Evolutionary conservation across 2,797 vertebrate genomes (phyloP), one percentile per base, ranked within the genome.

Genomic region (Mormyrus hasselquistii): DNA sequence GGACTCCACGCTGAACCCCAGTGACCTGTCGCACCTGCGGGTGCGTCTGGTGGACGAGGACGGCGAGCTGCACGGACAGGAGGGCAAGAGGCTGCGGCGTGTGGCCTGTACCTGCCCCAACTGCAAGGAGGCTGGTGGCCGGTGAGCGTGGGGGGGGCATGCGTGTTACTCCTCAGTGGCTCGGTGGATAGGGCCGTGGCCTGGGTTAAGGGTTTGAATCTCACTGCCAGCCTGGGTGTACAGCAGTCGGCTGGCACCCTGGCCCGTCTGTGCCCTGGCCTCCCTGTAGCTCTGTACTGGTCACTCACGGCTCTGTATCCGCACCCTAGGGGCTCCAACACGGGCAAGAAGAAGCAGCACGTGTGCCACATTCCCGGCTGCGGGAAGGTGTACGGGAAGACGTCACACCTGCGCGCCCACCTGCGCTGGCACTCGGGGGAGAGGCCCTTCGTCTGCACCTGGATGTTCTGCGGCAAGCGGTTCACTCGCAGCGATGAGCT

Each of bases 371-470:
- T 97, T 93, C 96, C 96, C 88, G 96, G 96, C 29, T 87, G 87
- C 6, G 88, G 88, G 53, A 96, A 96, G 86, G 96, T 96, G 16
- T 96, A 99, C 93, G 96, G 96, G 90, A 97, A 97, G 88, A 97
- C 96, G 0, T 97, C 96, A 49, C 96, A 97, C 90, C 92, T 97
- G 93, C 94, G 96, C 93, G 99, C 99, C 92, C 99, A 99, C 93
- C 97, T 99, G 92, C 98, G 99, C 93, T 99, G 99, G 99, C 99
- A 99, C 96, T 99, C 98, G 53, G 99, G 99, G 57, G 99, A 99
- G 93, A 96, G 99, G 57, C 99, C 99, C 0, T 99, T 99, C 92
- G 92, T 97, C 90, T 97, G 96, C 93, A 96, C 93, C n/a, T 97
- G 96, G 96, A 96, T 96, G 95, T 96, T 96, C 93, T 97, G 96